Conservation (phyloP, 53 echinoderm and acorn worm species). For the Arbacia lixula region DNA sequence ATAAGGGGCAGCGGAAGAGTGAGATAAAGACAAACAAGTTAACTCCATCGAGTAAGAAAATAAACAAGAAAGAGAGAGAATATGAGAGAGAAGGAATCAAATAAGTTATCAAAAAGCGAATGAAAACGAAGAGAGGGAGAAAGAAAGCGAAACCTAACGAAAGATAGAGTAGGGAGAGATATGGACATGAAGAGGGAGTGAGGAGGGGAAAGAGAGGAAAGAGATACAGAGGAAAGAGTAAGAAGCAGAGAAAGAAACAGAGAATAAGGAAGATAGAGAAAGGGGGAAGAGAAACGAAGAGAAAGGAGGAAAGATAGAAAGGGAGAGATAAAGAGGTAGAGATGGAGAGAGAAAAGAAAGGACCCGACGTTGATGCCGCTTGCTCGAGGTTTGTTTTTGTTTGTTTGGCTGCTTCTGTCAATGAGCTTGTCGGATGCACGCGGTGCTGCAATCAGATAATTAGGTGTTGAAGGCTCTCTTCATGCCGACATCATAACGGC, state of each 20-base stretch:
- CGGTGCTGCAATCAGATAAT: conserved; percentile 35
- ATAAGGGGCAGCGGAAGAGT: no score
- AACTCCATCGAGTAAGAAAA: no score
- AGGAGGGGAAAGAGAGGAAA: background rate
- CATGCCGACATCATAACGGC: background rate
- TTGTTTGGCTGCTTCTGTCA: conserved; percentile 16
- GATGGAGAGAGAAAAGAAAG: no score
- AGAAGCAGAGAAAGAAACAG: no score
- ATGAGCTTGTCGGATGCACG: conserved; percentile 36
- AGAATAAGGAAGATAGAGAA: no score
- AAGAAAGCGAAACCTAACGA: background rate
- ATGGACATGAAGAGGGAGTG: background rate
- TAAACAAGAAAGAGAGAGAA: background rate
- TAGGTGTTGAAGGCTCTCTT: conserved; percentile 44
- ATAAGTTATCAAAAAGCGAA: background rate
- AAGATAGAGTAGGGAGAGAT: background rate
- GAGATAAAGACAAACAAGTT: no score
- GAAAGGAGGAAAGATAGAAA: no score
- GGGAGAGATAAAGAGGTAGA: no score
- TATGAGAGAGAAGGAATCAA: background rate
- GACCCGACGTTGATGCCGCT: background rate
- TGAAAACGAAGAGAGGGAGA: background rate
- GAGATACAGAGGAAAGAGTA: background rate
- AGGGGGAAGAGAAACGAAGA: no score
- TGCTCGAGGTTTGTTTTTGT: background rate